Evolutionary conservation across 2,888 invertebrate species (phyloP).

Genomic region (Dendrolimus houi): DNA sequence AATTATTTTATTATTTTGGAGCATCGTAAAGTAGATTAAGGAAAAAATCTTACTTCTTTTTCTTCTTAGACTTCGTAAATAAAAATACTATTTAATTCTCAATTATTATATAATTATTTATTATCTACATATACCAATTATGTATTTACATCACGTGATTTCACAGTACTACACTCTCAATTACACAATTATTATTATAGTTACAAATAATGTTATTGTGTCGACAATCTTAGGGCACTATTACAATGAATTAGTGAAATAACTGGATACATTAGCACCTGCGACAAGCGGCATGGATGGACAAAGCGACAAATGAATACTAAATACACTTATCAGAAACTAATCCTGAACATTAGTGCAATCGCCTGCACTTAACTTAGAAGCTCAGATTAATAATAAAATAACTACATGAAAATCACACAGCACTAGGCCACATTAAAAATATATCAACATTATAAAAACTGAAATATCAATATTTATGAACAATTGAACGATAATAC

Average conservation of each 20-base stretch:
- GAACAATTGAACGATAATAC: too few relatives aligned
- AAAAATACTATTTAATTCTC: slow-evolving; percentile 12
- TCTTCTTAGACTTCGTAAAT: too few relatives aligned
- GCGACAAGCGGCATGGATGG: slow-evolving; percentile 51
- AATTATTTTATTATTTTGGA: too few relatives aligned
- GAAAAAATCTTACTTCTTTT: too few relatives aligned
- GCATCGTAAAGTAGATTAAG: too few relatives aligned
- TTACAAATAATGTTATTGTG: slow-evolving; percentile 2
- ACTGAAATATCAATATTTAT: too few relatives aligned
- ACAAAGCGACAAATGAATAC: slow-evolving; percentile 28
- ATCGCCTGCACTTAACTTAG: slow-evolving; percentile 3
- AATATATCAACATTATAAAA: too few relatives aligned
- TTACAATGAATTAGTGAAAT: not conserved
- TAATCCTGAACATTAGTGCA: not conserved
- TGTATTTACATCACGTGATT: slow-evolving; percentile 60
- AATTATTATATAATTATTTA: slow-evolving; percentile 23
- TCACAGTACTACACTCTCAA: slow-evolving; percentile 24
- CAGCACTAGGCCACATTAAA: too few relatives aligned
- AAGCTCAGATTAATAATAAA: too few relatives aligned
- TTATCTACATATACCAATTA: slow-evolving; percentile 47
- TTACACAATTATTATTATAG: slow-evolving; percentile 2
- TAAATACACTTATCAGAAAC: not conserved
- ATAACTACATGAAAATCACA: too few relatives aligned
- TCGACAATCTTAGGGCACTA: not conserved
- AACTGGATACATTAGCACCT: slow-evolving; percentile 33